Conservation (phyloP, 2,888 invertebrate species). For the Agapostemon virescens region DNA sequence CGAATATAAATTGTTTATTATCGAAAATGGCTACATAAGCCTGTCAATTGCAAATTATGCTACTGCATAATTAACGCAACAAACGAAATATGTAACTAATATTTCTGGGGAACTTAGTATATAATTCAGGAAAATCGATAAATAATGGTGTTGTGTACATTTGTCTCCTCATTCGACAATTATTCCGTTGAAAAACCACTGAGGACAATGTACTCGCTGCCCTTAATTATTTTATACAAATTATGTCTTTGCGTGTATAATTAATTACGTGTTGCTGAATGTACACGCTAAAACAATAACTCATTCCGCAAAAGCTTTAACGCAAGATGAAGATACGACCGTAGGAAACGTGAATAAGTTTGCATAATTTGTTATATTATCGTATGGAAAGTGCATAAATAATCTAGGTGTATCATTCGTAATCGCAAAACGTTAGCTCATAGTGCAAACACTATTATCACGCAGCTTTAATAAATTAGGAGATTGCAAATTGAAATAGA, state of each 20-base stretch:
- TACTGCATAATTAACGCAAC: neutral
- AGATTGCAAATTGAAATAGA: slow-evolving; percentile 1
- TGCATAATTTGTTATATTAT: neutral
- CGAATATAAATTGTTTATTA: neutral
- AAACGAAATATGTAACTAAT: neutral
- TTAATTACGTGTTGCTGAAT: neutral
- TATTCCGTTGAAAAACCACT: neutral
- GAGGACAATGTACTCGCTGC: neutral
- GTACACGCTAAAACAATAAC: neutral
- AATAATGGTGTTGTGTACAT: neutral
- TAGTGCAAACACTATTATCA: neutral
- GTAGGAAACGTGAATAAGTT: slow-evolving; percentile 4
- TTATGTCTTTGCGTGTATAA: neutral
- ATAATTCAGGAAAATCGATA: too few relatives aligned
- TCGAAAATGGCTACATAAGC: neutral
- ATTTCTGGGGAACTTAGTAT: neutral
- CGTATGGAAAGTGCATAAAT: neutral
- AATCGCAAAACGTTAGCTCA: neutral
- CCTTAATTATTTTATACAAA: neutral
- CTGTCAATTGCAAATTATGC: neutral
- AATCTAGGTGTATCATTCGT: slow-evolving; percentile 2
- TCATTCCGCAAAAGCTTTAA: neutral
- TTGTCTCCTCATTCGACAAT: neutral
- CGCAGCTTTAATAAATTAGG: neutral
- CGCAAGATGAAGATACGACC: neutral